phyloP scores from a whole-genome alignment of 1,140 invertebrate species.

The Mycetomoellerius zeteki region DNA sequence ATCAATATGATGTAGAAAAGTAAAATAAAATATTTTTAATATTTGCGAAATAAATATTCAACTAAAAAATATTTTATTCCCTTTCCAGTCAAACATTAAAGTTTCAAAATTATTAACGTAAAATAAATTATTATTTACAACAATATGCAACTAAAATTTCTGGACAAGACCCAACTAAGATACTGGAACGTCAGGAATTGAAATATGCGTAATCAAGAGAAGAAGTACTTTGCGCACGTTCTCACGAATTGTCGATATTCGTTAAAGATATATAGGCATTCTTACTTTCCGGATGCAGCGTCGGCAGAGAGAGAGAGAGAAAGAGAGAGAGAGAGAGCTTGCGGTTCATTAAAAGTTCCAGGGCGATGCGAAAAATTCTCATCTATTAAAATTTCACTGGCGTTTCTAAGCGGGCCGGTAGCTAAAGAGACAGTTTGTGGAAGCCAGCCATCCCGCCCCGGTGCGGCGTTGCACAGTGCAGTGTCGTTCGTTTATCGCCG shows the following conservation, averaged over 20 bases:
- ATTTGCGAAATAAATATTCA: neutral
- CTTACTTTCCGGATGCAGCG: constrained; percentile 16
- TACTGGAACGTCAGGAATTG: neutral
- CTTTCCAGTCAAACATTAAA: neutral
- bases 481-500: constrained; percentile 37
- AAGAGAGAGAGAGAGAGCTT: no score
- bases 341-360: constrained; percentile 55
- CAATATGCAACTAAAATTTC: neutral
- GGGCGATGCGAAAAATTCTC: constrained; percentile 34
- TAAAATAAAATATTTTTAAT: neutral
- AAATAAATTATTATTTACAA: neutral
- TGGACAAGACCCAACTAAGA: neutral
- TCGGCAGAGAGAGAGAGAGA: no score
- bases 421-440: constrained; percentile 15
- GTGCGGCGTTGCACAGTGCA: neutral
- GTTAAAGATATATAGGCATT: constrained; percentile 13
- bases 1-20: neutral
- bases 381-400: constrained; percentile 55
- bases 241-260: constrained; percentile 11
- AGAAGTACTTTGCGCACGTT: constrained; percentile 26
- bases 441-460: neutral
- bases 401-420: neutral
- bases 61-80: neutral
- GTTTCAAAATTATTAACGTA: neutral
- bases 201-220: neutral